Evolutionary conservation across 2,888 invertebrate genomes (phyloP).

Genomic region (Sarcophaga variegata): DNA sequence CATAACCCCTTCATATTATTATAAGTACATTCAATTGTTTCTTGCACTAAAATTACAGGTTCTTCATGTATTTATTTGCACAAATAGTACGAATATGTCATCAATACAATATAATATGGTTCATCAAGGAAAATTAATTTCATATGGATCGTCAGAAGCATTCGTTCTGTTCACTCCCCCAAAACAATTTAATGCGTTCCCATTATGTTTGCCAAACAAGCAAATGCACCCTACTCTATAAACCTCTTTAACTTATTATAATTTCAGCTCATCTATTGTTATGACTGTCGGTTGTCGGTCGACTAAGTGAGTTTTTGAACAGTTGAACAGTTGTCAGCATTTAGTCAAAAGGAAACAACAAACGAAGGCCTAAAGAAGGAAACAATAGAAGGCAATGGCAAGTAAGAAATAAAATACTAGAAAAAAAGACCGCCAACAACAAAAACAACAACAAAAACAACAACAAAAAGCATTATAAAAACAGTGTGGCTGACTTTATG

Average conservation of each 20-base stretch:
- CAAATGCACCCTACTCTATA: slow-evolving; percentile 55
- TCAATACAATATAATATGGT: slow-evolving; percentile 43
- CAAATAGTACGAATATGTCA: slow-evolving; percentile 12
- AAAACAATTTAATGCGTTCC: slow-evolving; percentile 14
- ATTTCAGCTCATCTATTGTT: slow-evolving; percentile 62
- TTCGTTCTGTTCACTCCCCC: background rate
- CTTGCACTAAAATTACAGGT: too few relatives aligned
- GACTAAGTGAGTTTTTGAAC: slow-evolving; percentile 34
- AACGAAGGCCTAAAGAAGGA: slow-evolving; percentile 40
- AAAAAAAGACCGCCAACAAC: slow-evolving; percentile 58
- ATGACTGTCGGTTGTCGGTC: slow-evolving; percentile 27
- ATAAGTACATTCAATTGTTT: too few relatives aligned
- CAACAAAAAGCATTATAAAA: slow-evolving; percentile 48
- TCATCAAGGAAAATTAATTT: slow-evolving; percentile 27
- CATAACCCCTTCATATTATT: too few relatives aligned
- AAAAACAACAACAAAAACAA: background rate
- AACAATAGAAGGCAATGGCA: slow-evolving; percentile 63
- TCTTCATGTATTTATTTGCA: background rate
- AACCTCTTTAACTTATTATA: slow-evolving; percentile 60
- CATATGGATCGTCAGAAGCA: slow-evolving; percentile 30
- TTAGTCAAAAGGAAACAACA: slow-evolving; percentile 52
- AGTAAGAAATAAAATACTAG: slow-evolving; percentile 41
- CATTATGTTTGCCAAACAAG: slow-evolving; percentile 37
- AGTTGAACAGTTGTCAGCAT: slow-evolving; percentile 67
- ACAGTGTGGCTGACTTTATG: slow-evolving; percentile 62